Percentiles rank a stretch among this genome's conserved stretches.
Evolutionary conservation across 1,140 invertebrate species (phyloP).

Genomic region (Aphaenogaster rudis): DNA sequence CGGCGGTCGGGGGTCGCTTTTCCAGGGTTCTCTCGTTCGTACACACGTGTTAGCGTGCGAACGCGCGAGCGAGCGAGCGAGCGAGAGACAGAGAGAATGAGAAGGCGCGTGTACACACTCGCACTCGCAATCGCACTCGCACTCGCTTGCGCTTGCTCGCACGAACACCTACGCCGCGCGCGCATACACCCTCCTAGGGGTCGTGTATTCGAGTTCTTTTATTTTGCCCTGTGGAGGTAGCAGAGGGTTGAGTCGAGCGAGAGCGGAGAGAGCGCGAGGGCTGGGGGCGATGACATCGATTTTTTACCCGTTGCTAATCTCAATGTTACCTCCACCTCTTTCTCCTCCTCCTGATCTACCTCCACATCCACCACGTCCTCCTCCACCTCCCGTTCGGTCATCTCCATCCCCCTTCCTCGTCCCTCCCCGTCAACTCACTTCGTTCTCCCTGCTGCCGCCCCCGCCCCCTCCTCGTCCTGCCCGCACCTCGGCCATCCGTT

Average conservation of each 20-base stretch:
- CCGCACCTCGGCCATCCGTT: constrained; percentile 76
- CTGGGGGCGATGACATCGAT: constrained; percentile 83
- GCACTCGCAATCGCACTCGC: constrained; percentile 36
- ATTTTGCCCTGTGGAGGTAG: constrained; percentile 80
- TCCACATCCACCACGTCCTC: constrained; percentile 55
- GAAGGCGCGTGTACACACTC: constrained; percentile 58
- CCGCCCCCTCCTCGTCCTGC: constrained; percentile 35
- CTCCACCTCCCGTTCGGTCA: constrained; percentile 68
- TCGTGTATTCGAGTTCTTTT: constrained; percentile 82
- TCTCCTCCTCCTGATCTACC: constrained; percentile 59
- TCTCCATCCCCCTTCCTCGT: constrained; percentile 61
- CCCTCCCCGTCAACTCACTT: constrained; percentile 38
- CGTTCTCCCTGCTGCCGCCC: constrained; percentile 29
- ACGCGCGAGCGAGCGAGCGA: constrained; percentile 41
- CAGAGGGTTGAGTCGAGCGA: constrained; percentile 75
- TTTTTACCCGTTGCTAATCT: constrained; percentile 84
- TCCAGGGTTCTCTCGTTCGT: constrained; percentile 73
- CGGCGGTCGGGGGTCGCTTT: constrained; percentile 78
- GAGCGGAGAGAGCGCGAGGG: constrained; percentile 76
- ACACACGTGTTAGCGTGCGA: constrained; percentile 64
- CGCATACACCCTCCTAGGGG: constrained; percentile 69
- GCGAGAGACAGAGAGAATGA: neutral
- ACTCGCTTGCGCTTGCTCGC: constrained; percentile 39
- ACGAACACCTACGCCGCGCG: constrained; percentile 56
- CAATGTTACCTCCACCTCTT: constrained; percentile 79